Base-by-base conservation (phyloP, 1,140 invertebrate genomes). In the Melanaphis sacchari region DNA sequence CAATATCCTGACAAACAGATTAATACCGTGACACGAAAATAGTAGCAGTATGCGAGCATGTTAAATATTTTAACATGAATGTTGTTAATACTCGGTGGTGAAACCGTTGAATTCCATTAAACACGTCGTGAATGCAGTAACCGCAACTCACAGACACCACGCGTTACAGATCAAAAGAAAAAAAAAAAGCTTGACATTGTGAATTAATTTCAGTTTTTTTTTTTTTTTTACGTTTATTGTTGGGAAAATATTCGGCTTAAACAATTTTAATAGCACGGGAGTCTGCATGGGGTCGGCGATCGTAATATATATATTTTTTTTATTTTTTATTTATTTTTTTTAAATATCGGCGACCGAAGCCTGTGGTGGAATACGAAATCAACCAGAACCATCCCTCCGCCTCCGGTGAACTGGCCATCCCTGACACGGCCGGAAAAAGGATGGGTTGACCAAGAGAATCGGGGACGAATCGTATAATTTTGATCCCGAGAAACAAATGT, bases 401-500 rank as follows among this genome's bases (percentile, higher is more conserved):
- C 11, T 0, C 31, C 38, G 7, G 18, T 31, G 11, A 31, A 26
- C 49, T 22, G 18, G 36, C 41, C 82, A 9, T 24, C 2, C 87
- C 87, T 2, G 89, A n/a, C 89, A 26, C 18, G 40, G 26, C 52
- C 38, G 89, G 24, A 66, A 90, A 88, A 90, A 90, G 89, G 89
- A 90, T 26, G 89, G 52, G 89, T 41, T 66, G 38, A 66, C 52
- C 52, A 90, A 81, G 91, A 31, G 91, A 36, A 82, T 82, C 91
- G 43, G 49, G 66, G n/a, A 92, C 46, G 88, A 89, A 36, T 93
- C 36, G 76, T 85, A 93, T 93, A 93, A 84, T 93, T 93, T 52
- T 38, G 91, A 85, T 93, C 46, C 46, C 76, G 43, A 84, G 46
- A 85, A 93, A 93, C 91, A 93, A 93, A 93, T 93, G 91, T 93